Conservation (phyloP, 2,888 invertebrate genomes). For the Rhagium mordax region DNA sequence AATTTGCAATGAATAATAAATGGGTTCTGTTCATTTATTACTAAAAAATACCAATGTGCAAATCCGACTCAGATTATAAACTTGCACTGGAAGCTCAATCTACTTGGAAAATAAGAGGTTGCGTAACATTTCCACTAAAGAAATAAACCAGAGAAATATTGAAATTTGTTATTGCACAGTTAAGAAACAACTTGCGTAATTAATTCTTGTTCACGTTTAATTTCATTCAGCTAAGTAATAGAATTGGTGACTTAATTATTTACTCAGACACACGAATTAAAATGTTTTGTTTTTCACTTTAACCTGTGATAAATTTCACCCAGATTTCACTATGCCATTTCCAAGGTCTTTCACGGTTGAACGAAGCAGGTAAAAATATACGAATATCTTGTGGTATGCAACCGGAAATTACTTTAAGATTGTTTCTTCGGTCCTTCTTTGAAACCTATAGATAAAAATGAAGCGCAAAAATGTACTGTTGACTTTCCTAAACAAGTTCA, state of each 20-base stretch:
- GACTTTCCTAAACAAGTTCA: too few relatives aligned
- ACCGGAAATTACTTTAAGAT: slow-evolving; percentile 7
- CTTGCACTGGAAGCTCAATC: not conserved
- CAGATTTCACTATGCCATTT: slow-evolving; percentile 18
- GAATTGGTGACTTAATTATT: not conserved
- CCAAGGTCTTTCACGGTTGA: slow-evolving; percentile 8
- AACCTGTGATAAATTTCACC: slow-evolving; percentile 7
- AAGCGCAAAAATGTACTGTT: too few relatives aligned
- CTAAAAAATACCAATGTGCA: not conserved
- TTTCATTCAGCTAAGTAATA: not conserved
- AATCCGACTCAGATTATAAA: not conserved
- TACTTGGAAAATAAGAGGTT: not conserved
- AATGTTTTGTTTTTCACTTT: not conserved
- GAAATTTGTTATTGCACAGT: not conserved
- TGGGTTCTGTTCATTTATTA: not conserved
- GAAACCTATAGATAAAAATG: not conserved
- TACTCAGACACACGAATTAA: not conserved
- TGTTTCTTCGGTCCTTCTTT: not conserved
- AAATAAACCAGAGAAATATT: not conserved
- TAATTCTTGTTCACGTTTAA: not conserved
- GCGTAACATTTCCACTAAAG: not conserved
- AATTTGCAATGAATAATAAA: not conserved
- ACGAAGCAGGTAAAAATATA: slow-evolving; percentile 6
- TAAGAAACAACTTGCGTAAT: not conserved
- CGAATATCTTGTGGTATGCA: not conserved